These are phyloP conservation scores for Brachypterus glaber DNA, from an alignment of 2,888 invertebrate genomes.

Conservation along the genomic window DNA sequence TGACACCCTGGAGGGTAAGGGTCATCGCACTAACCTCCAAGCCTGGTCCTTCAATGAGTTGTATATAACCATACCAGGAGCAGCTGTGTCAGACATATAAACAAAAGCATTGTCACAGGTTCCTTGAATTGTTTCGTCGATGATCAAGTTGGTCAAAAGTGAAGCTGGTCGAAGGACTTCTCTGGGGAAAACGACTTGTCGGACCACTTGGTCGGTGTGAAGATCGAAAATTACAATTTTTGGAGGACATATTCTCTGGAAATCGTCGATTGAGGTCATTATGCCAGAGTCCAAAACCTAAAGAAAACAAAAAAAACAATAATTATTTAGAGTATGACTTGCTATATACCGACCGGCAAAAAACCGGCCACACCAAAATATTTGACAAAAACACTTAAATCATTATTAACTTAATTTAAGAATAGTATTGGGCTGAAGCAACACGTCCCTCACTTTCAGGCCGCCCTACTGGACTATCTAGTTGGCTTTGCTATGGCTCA, in stretches of 20 bases:
- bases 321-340: too few relatives aligned
- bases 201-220: slow-evolving; percentile 57
- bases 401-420: too few relatives aligned
- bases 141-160: slow-evolving; percentile 66
- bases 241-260: slow-evolving; percentile 60
- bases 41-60: slow-evolving; percentile 66
- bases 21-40: too few relatives aligned
- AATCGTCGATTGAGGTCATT: slow-evolving; percentile 60
- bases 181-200: slow-evolving; percentile 64
- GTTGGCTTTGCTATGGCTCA: too few relatives aligned
- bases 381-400: too few relatives aligned
- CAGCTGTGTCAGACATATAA: slow-evolving; percentile 74
- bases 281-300: slow-evolving; percentile 76
- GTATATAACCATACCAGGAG: slow-evolving; percentile 72
- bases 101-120: slow-evolving; percentile 68
- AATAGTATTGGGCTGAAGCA: background rate
- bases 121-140: slow-evolving; percentile 60
- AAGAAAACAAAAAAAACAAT: slow-evolving; percentile 37
- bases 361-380: too few relatives aligned
- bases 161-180: slow-evolving; percentile 66
- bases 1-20: too few relatives aligned
- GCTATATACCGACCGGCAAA: too few relatives aligned
- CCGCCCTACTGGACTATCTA: too few relatives aligned
- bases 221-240: slow-evolving; percentile 74
- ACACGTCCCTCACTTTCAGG: too few relatives aligned